phyloP scores from a whole-genome alignment of 2,113 vertebrate species.

The Bolborhynchus lineola region DNA sequence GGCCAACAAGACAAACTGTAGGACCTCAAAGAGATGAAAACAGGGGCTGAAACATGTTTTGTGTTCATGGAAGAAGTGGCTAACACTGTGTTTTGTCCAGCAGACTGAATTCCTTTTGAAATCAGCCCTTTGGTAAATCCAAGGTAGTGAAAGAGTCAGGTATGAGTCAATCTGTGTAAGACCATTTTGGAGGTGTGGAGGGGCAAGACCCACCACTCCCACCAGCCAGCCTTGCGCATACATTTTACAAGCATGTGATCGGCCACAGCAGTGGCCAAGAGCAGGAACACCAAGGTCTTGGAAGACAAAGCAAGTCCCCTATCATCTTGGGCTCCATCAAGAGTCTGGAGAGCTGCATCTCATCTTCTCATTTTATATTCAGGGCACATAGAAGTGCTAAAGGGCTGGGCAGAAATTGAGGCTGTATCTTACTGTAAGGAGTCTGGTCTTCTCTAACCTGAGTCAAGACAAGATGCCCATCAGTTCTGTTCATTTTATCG shows the following conservation, averaged over 20 bases:
- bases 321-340: neutral
- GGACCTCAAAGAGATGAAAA: neutral
- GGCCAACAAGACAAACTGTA: neutral
- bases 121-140: neutral
- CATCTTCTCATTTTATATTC: neutral
- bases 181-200: neutral
- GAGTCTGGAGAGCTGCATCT: neutral
- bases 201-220: neutral
- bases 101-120: neutral
- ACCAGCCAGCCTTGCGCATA: neutral
- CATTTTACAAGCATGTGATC: rapidly evolving
- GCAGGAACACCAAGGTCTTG: neutral
- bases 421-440: neutral
- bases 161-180: neutral
- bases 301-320: neutral
- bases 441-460: neutral
- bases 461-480: neutral
- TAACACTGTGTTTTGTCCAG: neutral
- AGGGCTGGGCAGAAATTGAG: neutral
- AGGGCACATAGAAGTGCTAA: neutral
- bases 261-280: neutral
- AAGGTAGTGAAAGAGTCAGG: neutral
- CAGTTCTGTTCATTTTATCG: neutral
- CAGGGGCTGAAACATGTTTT: neutral
- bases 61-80: neutral